These are phyloP conservation scores for Drosophila lacicola DNA, from an alignment of 2,888 invertebrate species.

Conservation along the genomic window DNA sequence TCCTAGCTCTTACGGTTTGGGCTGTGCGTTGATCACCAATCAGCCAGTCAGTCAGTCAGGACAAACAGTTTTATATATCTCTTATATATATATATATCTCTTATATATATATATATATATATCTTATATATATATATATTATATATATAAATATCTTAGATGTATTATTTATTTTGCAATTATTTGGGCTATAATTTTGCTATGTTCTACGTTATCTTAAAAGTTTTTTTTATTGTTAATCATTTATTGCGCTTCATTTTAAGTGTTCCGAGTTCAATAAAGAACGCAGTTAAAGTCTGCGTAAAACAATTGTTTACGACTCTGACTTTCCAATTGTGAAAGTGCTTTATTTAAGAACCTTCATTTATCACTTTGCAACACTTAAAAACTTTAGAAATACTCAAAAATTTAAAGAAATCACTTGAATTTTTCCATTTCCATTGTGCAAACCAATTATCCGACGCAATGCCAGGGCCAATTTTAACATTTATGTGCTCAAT, in stretches of 20 bases:
- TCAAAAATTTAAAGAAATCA: constrained; percentile 7
- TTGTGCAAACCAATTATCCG: constrained; percentile 6
- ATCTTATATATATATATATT: no score
- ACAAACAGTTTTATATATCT: no score
- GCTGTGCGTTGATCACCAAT: no score
- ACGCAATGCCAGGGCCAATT: constrained; percentile 7
- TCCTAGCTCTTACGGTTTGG: no score
- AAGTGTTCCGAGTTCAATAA: background rate
- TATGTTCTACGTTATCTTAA: no score
- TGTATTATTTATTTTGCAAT: background rate
- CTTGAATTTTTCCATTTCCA: constrained; percentile 13
- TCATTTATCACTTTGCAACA: background rate
- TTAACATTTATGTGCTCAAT: background rate
- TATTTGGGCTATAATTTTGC: background rate
- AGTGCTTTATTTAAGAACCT: background rate
- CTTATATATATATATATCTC: no score
- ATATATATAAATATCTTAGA: no score
- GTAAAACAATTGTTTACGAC: no score
- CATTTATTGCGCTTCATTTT: background rate
- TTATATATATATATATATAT: no score
- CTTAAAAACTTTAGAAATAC: background rate
- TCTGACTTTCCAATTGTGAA: background rate
- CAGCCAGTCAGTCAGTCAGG: no score
- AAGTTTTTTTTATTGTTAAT: no score
- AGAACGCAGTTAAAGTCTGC: no score